Evolutionary conservation across 2,888 invertebrate species (phyloP).

Genomic region (Dicyrtoma fusca): DNA sequence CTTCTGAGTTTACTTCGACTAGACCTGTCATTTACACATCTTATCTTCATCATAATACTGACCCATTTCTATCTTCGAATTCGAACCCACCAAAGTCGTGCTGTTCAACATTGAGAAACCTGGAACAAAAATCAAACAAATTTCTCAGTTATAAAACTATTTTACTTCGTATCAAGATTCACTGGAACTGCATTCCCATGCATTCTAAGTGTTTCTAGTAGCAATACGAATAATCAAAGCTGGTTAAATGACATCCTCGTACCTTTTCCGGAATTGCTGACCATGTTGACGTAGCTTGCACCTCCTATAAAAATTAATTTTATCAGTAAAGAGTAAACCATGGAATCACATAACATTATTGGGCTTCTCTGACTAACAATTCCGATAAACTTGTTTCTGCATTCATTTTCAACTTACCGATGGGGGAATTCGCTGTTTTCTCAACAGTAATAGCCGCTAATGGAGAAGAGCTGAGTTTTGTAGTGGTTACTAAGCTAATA

Average conservation of each 20-base stretch:
- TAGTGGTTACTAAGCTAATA: conserved; percentile 55
- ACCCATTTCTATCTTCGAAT: conserved; percentile 54
- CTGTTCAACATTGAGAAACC: conserved; percentile 54
- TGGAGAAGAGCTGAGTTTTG: conserved; percentile 56
- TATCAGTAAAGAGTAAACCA: background rate
- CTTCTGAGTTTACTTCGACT: conserved; percentile 42
- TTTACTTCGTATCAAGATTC: too few relatives aligned
- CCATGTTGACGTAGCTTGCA: conserved; percentile 53
- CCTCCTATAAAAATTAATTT: conserved; percentile 35
- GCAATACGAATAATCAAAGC: too few relatives aligned
- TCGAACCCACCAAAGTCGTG: conserved; percentile 50
- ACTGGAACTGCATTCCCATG: too few relatives aligned
- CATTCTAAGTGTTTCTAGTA: too few relatives aligned
- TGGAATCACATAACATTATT: background rate
- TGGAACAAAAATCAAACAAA: conserved; percentile 26
- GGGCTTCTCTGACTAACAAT: too few relatives aligned
- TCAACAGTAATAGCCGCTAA: conserved; percentile 56
- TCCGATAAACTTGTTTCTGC: too few relatives aligned
- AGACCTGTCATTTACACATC: conserved; percentile 57
- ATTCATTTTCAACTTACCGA: conserved; percentile 52
- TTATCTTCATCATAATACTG: conserved; percentile 57
- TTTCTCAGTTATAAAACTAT: background rate
- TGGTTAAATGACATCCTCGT: too few relatives aligned
- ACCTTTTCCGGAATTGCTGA: conserved; percentile 47
- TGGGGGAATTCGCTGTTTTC: conserved; percentile 56